A percentile compares a stretch with the other conserved stretches of the same genome.
These are phyloP conservation scores for Solenopsis invicta DNA, from an alignment of 1,140 invertebrate species.

Conservation along the genomic window DNA sequence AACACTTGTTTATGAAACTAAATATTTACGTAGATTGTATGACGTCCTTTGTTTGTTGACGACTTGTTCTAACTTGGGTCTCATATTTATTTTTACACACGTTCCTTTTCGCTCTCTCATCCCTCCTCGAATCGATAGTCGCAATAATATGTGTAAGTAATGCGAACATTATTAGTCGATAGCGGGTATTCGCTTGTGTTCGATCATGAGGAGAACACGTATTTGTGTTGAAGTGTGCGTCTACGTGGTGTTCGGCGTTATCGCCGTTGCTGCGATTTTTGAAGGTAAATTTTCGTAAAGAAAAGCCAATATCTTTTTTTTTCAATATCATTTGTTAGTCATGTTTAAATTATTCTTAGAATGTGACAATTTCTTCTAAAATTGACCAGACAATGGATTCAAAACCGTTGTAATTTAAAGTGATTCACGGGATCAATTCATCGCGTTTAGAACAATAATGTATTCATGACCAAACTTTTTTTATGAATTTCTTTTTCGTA, in stretches of 20 bases:
- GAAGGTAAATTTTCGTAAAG: conserved; percentile 44
- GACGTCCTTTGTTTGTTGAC: too few relatives aligned
- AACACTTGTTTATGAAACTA: not conserved
- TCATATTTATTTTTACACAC: not conserved
- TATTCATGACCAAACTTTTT: not conserved
- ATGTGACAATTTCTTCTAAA: not conserved
- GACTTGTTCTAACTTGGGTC: too few relatives aligned
- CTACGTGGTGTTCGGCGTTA: not conserved
- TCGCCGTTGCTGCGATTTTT: not conserved
- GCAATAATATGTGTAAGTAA: conserved; percentile 63
- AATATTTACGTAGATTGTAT: not conserved
- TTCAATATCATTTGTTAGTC: not conserved
- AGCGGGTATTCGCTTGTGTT: not conserved
- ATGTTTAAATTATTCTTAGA: not conserved
- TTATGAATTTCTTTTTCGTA: not conserved
- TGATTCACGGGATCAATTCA: not conserved
- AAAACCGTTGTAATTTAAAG: not conserved
- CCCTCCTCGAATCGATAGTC: not conserved
- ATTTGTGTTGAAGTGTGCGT: not conserved
- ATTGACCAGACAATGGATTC: not conserved
- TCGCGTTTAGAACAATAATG: too few relatives aligned
- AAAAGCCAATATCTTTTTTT: not conserved
- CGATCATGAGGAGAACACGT: conserved; percentile 21
- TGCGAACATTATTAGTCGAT: not conserved
- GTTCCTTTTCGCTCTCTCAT: not conserved